Evolutionary conservation across 2,797 vertebrate genomes (phyloP).

Genomic region (Anguilla anguilla): DNA sequence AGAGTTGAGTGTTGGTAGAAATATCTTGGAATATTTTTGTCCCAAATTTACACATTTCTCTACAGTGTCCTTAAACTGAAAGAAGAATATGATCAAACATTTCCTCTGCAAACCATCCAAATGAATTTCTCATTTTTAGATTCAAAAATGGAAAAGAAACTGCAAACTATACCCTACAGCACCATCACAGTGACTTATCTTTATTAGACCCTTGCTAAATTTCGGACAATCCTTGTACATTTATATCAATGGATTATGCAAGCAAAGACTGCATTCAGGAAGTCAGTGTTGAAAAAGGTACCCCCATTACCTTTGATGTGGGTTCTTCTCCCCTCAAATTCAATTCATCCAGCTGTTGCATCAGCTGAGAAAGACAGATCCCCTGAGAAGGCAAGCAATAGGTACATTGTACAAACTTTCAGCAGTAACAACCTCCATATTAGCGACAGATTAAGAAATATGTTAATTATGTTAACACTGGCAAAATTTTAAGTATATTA

Average conservation of each 20-base stretch:
- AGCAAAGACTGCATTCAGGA: background rate
- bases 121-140: background rate
- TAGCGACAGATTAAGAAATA: background rate
- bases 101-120: background rate
- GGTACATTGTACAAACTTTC: background rate
- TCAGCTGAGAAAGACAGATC: conserved; percentile 41
- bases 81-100: background rate
- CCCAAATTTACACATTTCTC: background rate
- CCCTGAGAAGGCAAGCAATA: conserved; percentile 34
- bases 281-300: background rate
- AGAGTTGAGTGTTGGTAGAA: background rate
- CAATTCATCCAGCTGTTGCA: conserved; percentile 41
- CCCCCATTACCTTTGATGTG: background rate
- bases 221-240: background rate
- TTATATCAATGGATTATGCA: background rate
- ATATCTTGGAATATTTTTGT: background rate
- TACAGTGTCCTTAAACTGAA: background rate
- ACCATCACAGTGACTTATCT: background rate
- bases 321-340: conserved; percentile 24
- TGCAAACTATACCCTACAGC: background rate
- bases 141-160: background rate
- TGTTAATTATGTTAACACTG: too few species aligned
- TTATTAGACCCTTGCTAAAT: background rate
- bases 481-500: too few species aligned
- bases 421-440: background rate